Evolutionary conservation across 2,888 invertebrate genomes (phyloP), one percentile per base, ranked within the genome.

Genomic region (Macrophya annulata): DNA sequence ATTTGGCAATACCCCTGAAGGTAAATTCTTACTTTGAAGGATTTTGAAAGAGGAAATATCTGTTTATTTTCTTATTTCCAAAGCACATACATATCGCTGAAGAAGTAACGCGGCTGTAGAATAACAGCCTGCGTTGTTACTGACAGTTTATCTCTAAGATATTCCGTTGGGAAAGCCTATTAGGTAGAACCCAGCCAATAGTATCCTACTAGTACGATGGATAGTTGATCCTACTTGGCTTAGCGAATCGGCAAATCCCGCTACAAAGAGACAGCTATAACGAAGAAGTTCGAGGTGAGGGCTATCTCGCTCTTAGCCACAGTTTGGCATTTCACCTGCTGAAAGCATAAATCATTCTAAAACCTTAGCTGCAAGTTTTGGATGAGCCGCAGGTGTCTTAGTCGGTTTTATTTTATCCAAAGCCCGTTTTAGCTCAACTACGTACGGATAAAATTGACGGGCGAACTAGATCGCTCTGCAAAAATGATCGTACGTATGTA

Each of bases 231-330:
- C 87, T 84, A 82, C 85, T 51, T 81, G 85, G 90, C 89, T 88
- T 89, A 89, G 88, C 91, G 90, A 91, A 91, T 91, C 87, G 89
- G 87, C 87, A 89, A 90, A 89, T 89, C 88, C 88, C 84, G 85
- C 87, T 79, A 87, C 87, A 88, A 89, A 87, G 89, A 86, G 81
- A 31, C 71, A 85, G 86, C 86, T 55, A 55, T 9, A 55, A 37
- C 25, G 31, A 17, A 25, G 51, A 45, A 62, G 62, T 81, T 65
- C 17, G 43, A 62, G 40, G 59, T 55, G 15, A 31, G 21, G 37
- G 62, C 76, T 43, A 81, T 84, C 55, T 84, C 84, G 59, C 83
- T 83, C 68, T 62, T 71, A 72, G 74, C 48, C 48, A 31, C 51
- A 77, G 31, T 55, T 37, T 87, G 84, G 87, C 83, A 86, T 88